Evolutionary conservation across 2,888 invertebrate species (phyloP).

Genomic region (Drosophila mercatorum): DNA sequence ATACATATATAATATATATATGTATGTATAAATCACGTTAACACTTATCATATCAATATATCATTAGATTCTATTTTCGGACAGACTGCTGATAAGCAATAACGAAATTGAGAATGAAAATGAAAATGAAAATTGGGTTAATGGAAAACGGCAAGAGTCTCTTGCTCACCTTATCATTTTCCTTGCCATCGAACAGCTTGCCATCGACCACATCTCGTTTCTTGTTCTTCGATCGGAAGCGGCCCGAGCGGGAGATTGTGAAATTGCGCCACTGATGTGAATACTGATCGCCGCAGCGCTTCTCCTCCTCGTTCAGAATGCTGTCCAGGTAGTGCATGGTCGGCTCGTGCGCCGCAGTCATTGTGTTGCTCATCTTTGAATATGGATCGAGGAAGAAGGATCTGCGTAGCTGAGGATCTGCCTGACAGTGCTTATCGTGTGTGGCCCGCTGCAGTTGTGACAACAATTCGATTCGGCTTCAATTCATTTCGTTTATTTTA

Average conservation of each 20-base stretch:
- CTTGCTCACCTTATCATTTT: conserved; percentile 63
- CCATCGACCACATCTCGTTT: conserved; percentile 86
- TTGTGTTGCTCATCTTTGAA: conserved; percentile 66
- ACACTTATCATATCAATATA: conserved; percentile 26
- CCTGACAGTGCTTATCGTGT: not conserved
- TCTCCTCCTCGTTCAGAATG: conserved; percentile 83
- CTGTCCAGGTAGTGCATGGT: conserved; percentile 83
- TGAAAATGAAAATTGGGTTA: conserved; percentile 18
- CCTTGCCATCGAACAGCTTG: conserved; percentile 85
- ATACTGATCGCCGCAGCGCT: conserved; percentile 82
- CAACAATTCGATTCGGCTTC: conserved; percentile 30
- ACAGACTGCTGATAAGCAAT: conserved; percentile 24
- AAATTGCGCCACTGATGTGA: conserved; percentile 83
- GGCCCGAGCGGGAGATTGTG: conserved; percentile 87
- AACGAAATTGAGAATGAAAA: conserved; percentile 17
- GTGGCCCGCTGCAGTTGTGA: conserved; percentile 24
- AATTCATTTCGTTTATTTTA: conserved; percentile 42
- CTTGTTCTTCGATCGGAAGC: conserved; percentile 86
- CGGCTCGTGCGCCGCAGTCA: conserved; percentile 78
- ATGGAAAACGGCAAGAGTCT: conserved; percentile 8
- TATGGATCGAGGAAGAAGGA: not conserved
- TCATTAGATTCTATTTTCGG: conserved; percentile 33
- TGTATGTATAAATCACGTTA: conserved; percentile 13
- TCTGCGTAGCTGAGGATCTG: not conserved
- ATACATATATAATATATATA: conserved; percentile 19